Evolutionary conservation across 2,797 vertebrate species (phyloP).

Genomic region (Rhinichthys osculus): DNA sequence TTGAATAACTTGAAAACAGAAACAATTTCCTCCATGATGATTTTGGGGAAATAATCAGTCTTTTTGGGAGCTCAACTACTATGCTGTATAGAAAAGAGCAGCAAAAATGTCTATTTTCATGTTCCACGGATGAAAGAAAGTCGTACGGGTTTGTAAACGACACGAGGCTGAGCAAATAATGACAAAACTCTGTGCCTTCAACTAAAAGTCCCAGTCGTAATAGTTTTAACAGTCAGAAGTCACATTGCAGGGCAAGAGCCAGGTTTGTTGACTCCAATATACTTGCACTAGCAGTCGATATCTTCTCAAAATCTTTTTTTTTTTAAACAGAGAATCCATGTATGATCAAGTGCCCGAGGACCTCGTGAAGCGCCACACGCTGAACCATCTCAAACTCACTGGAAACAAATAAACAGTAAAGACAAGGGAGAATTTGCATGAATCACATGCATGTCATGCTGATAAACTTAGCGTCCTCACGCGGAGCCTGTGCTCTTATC

Average conservation of each 20-base stretch:
- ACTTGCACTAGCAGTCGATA: slow-evolving; percentile 43
- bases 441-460: slow-evolving; percentile 47
- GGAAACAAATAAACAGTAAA: slow-evolving; percentile 40
- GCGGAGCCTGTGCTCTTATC: slow-evolving; percentile 44
- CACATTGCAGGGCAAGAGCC: slow-evolving; percentile 5
- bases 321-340: slow-evolving; percentile 40
- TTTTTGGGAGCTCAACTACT: too few species aligned
- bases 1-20: too few species aligned
- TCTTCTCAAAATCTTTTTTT: background rate
- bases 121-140: too few species aligned
- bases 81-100: too few species aligned
- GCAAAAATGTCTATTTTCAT: too few species aligned
- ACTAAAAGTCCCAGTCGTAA: background rate
- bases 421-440: slow-evolving; percentile 42
- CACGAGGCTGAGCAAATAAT: background rate
- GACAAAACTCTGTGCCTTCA: background rate
- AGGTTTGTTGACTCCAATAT: slow-evolving; percentile 17
- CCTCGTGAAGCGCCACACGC: slow-evolving; percentile 9
- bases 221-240: slow-evolving; percentile 34
- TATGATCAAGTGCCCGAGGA: slow-evolving; percentile 21
- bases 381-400: background rate
- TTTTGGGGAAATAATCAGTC: too few species aligned
- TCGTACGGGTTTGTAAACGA: background rate
- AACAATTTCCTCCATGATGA: too few species aligned
- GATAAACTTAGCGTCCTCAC: slow-evolving; percentile 28